Base-by-base conservation (phyloP, 2,888 invertebrate genomes). In the Conistra vaccinii region DNA sequence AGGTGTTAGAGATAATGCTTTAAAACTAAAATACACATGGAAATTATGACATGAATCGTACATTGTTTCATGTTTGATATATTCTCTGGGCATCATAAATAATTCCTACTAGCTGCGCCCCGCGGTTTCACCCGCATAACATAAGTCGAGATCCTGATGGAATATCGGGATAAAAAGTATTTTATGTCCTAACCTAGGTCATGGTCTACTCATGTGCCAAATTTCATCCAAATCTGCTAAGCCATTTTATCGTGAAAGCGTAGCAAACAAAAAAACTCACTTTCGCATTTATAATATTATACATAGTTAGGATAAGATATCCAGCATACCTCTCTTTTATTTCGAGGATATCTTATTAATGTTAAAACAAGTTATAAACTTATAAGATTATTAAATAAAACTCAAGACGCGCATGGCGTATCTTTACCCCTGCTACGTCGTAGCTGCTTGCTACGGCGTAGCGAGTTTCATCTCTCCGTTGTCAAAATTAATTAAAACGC, bases 361-460 rank as follows among this genome's bases (percentile, higher is more conserved):
- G n/a, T n/a, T n/a, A n/a, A n/a, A n/a, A n/a, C n/a, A n/a, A n/a
- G n/a, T n/a, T n/a, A n/a, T n/a, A n/a, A n/a, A n/a, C n/a, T n/a
- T n/a, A 14, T 29, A 10, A 39, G 39, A 39, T 39, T 10, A 10
- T 7, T 45, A 17, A 17, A 29, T 20, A 73, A n/a, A 39, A 1
- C 23, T 32, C n/a, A 78, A 58, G 14, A 17, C 0, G 3, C 7
- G 14, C 42, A 29, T 51, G 32, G 58, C 17, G 14, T 51, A 76
- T 60, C 51, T 45, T 29, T 60, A n/a, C 0, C 14, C 26, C 10
- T 23, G 42, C 76, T 73, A 73, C 76, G 76, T 26, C 82, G 78
- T 81, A 78, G 78, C 39, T 3, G 17, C 23, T 53, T 45, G 58
- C 81, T 81, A 77, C 77, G 77, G 6, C 81, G 81, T 65, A 65